A percentile compares a stretch with the other conserved stretches of the same genome.
Conservation (phyloP, 2,797 vertebrate genomes). For the Anabacerthia variegaticeps region DNA sequence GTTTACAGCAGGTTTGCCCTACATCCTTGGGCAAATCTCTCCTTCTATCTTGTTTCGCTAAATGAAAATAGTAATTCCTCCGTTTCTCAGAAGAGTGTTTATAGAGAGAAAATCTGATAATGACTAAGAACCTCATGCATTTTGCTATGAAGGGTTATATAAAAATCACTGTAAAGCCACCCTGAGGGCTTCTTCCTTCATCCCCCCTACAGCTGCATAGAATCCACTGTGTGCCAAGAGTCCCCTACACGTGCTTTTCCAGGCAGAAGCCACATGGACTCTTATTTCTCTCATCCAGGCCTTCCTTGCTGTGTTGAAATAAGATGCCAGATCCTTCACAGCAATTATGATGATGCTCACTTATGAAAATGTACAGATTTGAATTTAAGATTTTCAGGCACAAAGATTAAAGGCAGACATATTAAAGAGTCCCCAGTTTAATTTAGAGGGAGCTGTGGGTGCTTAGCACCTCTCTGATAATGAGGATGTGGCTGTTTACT, state of each 20-base stretch:
- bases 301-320: background rate
- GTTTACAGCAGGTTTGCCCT: background rate
- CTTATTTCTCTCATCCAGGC: background rate
- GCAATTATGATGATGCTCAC: background rate
- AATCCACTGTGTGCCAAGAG: background rate
- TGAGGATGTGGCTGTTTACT: slow-evolving; percentile 42
- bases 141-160: background rate
- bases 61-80: background rate
- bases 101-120: background rate
- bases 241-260: background rate
- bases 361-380: slow-evolving; percentile 21
- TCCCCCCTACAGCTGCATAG: fast-evolving
- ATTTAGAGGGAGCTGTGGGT: background rate
- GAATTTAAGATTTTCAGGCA: background rate
- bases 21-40: background rate
- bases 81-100: background rate
- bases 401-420: background rate
- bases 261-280: background rate
- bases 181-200: background rate
- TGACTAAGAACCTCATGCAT: background rate
- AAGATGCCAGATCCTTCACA: background rate
- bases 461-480: slow-evolving; percentile 4
- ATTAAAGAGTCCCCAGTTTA: background rate
- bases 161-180: background rate
- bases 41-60: background rate